Evolutionary conservation across 1,140 invertebrate genomes (phyloP).

Genomic region (Adelges cooleyi): DNA sequence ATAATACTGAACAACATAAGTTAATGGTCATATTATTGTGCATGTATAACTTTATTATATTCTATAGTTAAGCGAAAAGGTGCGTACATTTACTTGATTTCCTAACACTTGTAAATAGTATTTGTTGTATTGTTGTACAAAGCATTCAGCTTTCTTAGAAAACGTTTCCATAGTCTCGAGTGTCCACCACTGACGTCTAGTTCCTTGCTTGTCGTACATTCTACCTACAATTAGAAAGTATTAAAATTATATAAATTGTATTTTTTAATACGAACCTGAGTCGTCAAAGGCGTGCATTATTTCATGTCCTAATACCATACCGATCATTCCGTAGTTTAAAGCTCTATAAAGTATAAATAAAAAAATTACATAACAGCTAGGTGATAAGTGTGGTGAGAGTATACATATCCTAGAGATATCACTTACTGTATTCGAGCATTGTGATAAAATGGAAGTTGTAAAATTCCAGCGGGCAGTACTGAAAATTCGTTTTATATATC

Average conservation of each 20-base stretch:
- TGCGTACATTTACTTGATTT: conserved; percentile 32
- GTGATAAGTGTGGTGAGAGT: too few relatives aligned
- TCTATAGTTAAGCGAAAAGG: too few relatives aligned
- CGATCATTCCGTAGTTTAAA: conserved; percentile 62
- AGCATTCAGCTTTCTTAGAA: conserved; percentile 65
- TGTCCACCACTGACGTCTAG: conserved; percentile 76
- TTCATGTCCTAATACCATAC: conserved; percentile 64
- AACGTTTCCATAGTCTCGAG: conserved; percentile 56
- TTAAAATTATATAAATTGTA: too few relatives aligned
- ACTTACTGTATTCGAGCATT: conserved; percentile 50
- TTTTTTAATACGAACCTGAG: conserved; percentile 43
- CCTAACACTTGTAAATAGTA: conserved; percentile 44
- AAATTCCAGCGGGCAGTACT: conserved; percentile 62
- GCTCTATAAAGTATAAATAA: conserved; percentile 42
- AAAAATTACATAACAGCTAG: too few relatives aligned
- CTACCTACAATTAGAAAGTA: conserved; percentile 21
- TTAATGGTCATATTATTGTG: too few relatives aligned
- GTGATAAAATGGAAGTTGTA: conserved; percentile 60
- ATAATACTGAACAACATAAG: too few relatives aligned
- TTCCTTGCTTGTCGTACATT: conserved; percentile 53
- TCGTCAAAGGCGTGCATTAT: conserved; percentile 66
- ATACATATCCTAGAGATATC: too few relatives aligned
- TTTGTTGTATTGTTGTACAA: conserved; percentile 74
- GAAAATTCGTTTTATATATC: too few relatives aligned
- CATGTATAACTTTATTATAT: too few relatives aligned